Evolutionary conservation across 2,113 vertebrate genomes (phyloP).

Genomic region (Corythaeola cristata): DNA sequence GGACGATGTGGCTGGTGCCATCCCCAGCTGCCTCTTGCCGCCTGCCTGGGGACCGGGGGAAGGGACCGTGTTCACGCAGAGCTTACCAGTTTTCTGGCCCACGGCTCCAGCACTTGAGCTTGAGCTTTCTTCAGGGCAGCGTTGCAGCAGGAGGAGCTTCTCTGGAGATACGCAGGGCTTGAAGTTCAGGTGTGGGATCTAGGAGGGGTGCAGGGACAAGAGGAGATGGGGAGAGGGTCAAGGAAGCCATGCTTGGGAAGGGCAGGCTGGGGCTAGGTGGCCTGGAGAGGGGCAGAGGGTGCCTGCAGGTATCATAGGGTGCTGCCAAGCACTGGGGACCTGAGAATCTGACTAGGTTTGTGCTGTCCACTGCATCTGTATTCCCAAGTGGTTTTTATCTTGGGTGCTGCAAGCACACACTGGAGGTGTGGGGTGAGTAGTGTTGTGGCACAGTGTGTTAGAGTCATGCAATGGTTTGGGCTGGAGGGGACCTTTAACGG

Average conservation of each 20-base stretch:
- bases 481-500: neutral
- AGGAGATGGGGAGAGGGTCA: neutral
- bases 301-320: neutral
- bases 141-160: neutral
- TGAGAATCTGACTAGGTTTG: neutral
- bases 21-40: neutral
- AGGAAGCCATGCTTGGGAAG: neutral
- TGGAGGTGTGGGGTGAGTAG: neutral
- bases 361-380: neutral
- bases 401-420: accelerated
- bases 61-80: neutral
- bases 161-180: neutral
- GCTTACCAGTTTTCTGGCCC: neutral
- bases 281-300: neutral
- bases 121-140: neutral
- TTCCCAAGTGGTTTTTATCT: neutral
- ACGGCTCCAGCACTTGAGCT: neutral
- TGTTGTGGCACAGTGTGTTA: accelerated
- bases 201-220: neutral
- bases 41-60: neutral
- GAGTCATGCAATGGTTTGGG: neutral
- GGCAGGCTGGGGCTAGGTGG: neutral
- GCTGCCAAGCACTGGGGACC: accelerated
- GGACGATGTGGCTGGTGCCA: neutral
- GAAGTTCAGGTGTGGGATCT: neutral